Base-by-base conservation (phyloP, 2,797 vertebrate genomes). In the Enteromius mattozi region DNA sequence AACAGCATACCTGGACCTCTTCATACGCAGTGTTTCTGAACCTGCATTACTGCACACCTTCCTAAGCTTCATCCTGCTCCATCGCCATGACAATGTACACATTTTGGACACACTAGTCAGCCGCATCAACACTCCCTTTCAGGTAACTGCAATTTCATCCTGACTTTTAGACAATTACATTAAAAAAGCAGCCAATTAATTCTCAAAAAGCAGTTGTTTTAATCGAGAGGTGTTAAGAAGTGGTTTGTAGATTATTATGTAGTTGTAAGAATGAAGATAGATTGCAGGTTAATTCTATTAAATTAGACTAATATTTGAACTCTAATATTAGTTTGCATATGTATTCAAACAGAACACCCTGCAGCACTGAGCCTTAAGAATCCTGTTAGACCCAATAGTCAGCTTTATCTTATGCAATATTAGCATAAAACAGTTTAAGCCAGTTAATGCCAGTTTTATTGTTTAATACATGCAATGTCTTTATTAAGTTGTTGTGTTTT, bases 121-220 rank as follows among this genome's bases (percentile, higher is more conserved):
- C 92, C 95, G 98, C 65, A 97, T 99, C 93, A 99, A 99, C 93
- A 99, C 98, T 0, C 98, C 98, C 0, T 99, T 98, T 91, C 97
- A 96, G 96, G 98, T 99, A 92, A 70, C 19, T 12, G 10, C 12
- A 45, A 21, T 86, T 47, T 2, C 12, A 33, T 69, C 19, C 6
- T 63, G 56, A 10, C 16, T 54, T 3, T 16, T 47, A 77, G 42
- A n/a, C 33, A 40, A 4, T 68, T 30, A 42, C 40, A 13, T 66
- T 54, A 47, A 33, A 47, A 42, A 17, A 71, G 10, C 24, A 14
- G 59, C 5, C 59, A 27, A 5, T 4, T 3, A 8, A 65, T 33
- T 65, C 13, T 63, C 2, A 42, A 47, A 17, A 47, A 75, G 4
- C 30, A 35, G 30, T 14, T n/a, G 19, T 45, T 42, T 37, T 14